phyloP scores from a whole-genome alignment of 2,113 vertebrate genomes.

The Lampris megalopsis region DNA sequence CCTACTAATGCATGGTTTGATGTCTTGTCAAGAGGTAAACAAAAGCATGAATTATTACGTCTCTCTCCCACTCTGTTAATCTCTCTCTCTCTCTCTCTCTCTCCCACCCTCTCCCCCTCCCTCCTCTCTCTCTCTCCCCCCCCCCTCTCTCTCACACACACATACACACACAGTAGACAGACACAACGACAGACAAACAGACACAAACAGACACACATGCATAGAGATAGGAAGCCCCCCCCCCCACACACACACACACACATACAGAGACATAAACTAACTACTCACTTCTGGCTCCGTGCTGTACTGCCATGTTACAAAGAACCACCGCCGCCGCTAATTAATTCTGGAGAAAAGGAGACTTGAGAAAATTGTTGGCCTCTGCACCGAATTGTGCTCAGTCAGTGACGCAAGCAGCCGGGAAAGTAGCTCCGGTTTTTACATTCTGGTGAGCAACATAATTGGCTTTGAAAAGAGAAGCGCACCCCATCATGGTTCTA shows the following conservation, averaged over 20 bases:
- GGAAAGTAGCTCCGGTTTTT: constrained; percentile 54
- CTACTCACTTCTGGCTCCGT: constrained; percentile 38
- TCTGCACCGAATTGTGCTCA: constrained; percentile 54
- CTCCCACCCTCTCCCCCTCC: too few species aligned
- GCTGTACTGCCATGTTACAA: constrained; percentile 33
- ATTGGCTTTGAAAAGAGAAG: constrained; percentile 63
- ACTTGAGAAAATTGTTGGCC: constrained; percentile 49
- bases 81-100: too few species aligned
- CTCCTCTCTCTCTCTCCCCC: too few species aligned
- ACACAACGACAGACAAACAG: constrained; percentile 8
- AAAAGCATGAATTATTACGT: constrained; percentile 54
- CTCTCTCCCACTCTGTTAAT: neutral
- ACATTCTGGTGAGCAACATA: constrained; percentile 75
- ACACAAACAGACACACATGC: constrained; percentile 27
- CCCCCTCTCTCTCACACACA: neutral
- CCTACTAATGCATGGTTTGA: constrained; percentile 40
- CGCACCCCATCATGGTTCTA: constrained; percentile 45
- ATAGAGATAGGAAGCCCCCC: neutral
- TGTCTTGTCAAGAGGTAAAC: constrained; percentile 64
- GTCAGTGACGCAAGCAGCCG: constrained; percentile 39
- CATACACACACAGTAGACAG: constrained; percentile 16
- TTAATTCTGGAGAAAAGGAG: constrained; percentile 55
- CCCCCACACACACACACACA: constrained; percentile 3
- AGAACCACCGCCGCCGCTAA: constrained; percentile 52
- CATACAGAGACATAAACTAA: neutral